Percentiles rank a stretch among this genome's conserved stretches.
Conservation (phyloP, 2,113 vertebrate genomes). For the Pseudonaja textilis region DNA sequence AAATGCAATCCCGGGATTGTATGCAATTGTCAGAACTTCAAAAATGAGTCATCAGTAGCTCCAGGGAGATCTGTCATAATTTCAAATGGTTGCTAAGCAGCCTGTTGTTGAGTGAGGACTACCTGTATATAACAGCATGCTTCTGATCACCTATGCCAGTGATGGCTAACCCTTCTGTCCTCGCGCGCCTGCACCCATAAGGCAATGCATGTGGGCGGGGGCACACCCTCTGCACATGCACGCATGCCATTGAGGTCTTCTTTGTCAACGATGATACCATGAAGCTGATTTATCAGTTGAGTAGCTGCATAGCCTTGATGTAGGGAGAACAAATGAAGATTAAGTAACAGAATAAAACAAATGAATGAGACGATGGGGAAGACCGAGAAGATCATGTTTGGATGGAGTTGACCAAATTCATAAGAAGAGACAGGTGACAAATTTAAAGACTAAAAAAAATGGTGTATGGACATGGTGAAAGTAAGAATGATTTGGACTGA, state of each 20-base stretch:
- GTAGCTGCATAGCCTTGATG: constrained; percentile 84
- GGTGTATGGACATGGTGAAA: neutral
- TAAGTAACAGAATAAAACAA: neutral
- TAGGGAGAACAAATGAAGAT: neutral
- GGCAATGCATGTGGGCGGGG: too few relatives aligned
- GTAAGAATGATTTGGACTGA: neutral
- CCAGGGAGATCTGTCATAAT: too few relatives aligned
- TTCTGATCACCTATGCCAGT: neutral
- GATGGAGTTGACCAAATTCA: neutral
- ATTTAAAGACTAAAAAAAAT: neutral
- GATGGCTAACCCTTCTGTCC: too few relatives aligned
- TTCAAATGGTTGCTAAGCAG: too few relatives aligned
- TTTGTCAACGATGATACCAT: constrained; percentile 79
- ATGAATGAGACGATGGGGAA: neutral
- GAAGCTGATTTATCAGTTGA: constrained; percentile 87
- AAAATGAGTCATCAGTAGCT: too few relatives aligned
- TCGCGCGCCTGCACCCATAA: too few relatives aligned
- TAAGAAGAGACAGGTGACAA: neutral
- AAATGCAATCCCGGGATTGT: too few relatives aligned
- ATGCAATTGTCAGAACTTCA: too few relatives aligned
- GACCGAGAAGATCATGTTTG: neutral
- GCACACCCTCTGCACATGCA: too few relatives aligned
- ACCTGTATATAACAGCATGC: neutral
- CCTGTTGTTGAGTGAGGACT: too few relatives aligned
- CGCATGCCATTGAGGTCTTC: constrained; percentile 74